Base-by-base conservation (phyloP, 2,888 invertebrate genomes). In the Drosophila stalkeri region DNA sequence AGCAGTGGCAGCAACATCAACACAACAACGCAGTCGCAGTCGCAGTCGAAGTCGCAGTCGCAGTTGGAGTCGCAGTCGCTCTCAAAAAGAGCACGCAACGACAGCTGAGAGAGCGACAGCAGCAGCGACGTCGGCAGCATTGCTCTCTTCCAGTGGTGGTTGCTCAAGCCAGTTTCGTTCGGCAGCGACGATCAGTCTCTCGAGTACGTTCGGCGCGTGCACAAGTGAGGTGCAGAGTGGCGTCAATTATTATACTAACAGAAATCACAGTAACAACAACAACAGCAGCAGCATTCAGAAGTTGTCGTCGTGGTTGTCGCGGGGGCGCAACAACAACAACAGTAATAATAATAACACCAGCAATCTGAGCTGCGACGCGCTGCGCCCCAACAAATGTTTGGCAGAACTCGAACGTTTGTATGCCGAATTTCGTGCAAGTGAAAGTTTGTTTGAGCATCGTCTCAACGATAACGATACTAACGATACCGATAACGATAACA, bases 361-460 rank as follows among this genome's bases (percentile, higher is more conserved):
- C 68, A 35, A 33, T 31, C n/a, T 31, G 49, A 49, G 70, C 74
- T 59, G 69, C 79, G 72, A 62, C 61, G 65, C 67, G 72, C 77
- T 92, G 81, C 90, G 83, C 62, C 91, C 91, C 75, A 91, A 91
- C 84, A 91, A 91, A 91, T 91, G 91, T 86, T 82, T 92, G 80
- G 92, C 91, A 74, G 91, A 91, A 86, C 86, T 91, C 81, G 91
- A 91, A 82, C 91, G 91, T 73, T 80, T 91, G 68, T 91, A 92
- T 85, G 92, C 91, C 75, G 92, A 91, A 83, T 91, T 91, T 89
- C 91, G 87, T 79, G 91, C 91, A 75, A 92, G 91, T 92, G 91
- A 91, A 91, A 91, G 90, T 90, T 70, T 88, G 56, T 77, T 90
- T 52, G 91, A 89, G 80, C 85, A 80, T 62, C 75, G 77, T 46